phyloP scores from a whole-genome alignment of 2,888 invertebrate species.

The Epicampocera succincta region DNA sequence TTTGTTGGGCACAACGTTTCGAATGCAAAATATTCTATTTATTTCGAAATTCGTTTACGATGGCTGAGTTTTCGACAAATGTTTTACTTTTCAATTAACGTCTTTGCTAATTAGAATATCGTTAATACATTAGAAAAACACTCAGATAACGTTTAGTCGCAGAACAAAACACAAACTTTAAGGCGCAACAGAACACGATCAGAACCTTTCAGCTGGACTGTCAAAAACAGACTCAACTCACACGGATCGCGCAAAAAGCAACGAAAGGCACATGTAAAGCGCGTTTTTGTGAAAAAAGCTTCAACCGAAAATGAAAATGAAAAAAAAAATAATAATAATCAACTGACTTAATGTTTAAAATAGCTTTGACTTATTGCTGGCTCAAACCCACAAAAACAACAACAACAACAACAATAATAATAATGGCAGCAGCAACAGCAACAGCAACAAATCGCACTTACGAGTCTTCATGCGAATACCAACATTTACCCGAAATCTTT shows the following conservation, averaged over 20 bases:
- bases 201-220: slow-evolving; percentile 79
- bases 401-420: too few relatives aligned
- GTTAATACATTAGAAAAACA: slow-evolving; percentile 43
- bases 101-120: slow-evolving; percentile 19
- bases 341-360: slow-evolving; percentile 30
- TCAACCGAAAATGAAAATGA: slow-evolving; percentile 3
- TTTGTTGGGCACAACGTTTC: slow-evolving; percentile 9
- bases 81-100: slow-evolving; percentile 48
- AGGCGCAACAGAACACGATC: slow-evolving; percentile 41
- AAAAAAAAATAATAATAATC: slow-evolving; percentile 16
- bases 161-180: background rate
- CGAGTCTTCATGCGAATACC: slow-evolving; percentile 5
- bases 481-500: slow-evolving; percentile 10
- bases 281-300: slow-evolving; percentile 36
- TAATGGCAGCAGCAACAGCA: slow-evolving; percentile 4
- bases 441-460: slow-evolving; percentile 16
- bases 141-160: background rate
- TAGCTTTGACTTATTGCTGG: slow-evolving; percentile 34
- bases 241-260: slow-evolving; percentile 77
- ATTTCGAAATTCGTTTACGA: slow-evolving; percentile 8
- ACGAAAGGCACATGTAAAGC: slow-evolving; percentile 69
- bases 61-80: slow-evolving; percentile 3
- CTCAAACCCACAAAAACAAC: slow-evolving; percentile 39
- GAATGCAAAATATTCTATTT: slow-evolving; percentile 6
- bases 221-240: slow-evolving; percentile 78